Evolutionary conservation across 1,140 invertebrate genomes (phyloP), one percentile per base, ranked within the genome.

Genomic region (Agrypnia vestita): DNA sequence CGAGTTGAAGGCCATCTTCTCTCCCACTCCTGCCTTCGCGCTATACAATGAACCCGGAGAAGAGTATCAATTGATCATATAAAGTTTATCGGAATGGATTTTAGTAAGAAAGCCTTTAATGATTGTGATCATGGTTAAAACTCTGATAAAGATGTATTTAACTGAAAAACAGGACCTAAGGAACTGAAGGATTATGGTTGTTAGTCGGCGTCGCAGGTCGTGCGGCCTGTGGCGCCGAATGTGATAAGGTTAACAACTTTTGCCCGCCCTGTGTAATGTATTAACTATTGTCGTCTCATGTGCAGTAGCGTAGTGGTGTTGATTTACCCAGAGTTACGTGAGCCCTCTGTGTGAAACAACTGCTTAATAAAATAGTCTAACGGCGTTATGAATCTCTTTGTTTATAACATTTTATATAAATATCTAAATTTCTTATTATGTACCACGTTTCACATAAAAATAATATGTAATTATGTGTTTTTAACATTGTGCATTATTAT

Each of bases 401-500:
- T 59, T 59, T 59, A 59, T 59, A 19, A 59, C 25, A 19, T 59
- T 59, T 21, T 1, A 59, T 19, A 59, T 51, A 51, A 51, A 15
- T 51, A 15, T 11, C 49, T 51, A 19, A 59, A 59, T 59, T 19
- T 21, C 46, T 11, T 17, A 69, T 43, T 44, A 69, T 69, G n/a
- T 35, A 35, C 6, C 25, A 35, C 1, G 25, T 35, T 35, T 35
- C 17, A 43, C 64, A 9, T 69, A 43, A 69, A 44, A 9, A 44
- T 69, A 19, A 21, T 44, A 43, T 69, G 19, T 69, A 12, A 11
- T 44, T 9, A 10, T 44, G 17, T 43, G 17, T 43, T 69, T 17
- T 19, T 47, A 73, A 49, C 19, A 49, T 12, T 4, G 71, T 73
- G 12, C 21, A 25, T 49, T 49, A 73, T 25, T 73, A 73, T 53